A percentile compares a stretch with the other conserved stretches of the same genome.
phyloP scores from a whole-genome alignment of 2,888 invertebrate genomes.

The Heliconius ismenius region DNA sequence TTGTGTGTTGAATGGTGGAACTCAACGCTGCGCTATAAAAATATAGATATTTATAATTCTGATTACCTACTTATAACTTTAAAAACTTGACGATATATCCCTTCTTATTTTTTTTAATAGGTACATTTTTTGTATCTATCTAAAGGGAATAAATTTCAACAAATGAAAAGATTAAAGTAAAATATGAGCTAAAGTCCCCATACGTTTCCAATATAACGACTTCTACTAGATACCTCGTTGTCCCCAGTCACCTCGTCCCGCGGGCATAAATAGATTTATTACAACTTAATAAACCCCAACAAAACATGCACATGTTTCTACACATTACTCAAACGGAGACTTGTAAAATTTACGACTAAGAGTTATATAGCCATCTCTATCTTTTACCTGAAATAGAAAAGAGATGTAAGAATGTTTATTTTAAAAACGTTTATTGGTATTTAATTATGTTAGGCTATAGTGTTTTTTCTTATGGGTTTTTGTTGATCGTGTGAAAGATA shows the following conservation, averaged over 20 bases:
- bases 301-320: conserved; percentile 69
- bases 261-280: conserved; percentile 71
- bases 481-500: conserved; percentile 40
- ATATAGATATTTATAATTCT: too few species aligned
- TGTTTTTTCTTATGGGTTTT: conserved; percentile 44
- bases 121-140: background rate
- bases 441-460: conserved; percentile 63
- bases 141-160: background rate
- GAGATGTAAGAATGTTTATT: conserved; percentile 64
- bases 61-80: too few species aligned
- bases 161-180: conserved; percentile 24
- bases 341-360: conserved; percentile 71
- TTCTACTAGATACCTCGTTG: conserved; percentile 5
- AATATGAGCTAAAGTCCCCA: conserved; percentile 37
- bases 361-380: conserved; percentile 61
- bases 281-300: conserved; percentile 76
- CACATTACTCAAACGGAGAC: conserved; percentile 64
- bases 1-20: too few species aligned
- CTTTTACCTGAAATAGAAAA: conserved; percentile 46
- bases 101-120: too few species aligned
- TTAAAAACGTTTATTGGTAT: conserved; percentile 73
- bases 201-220: conserved; percentile 33
- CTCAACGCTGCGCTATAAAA: rapidly evolving
- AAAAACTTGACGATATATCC: too few species aligned
- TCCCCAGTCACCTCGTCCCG: conserved; percentile 61